Evolutionary conservation across 64 coral and sea anemone species (phyloP).

Genomic region (Anthopleura sola): DNA sequence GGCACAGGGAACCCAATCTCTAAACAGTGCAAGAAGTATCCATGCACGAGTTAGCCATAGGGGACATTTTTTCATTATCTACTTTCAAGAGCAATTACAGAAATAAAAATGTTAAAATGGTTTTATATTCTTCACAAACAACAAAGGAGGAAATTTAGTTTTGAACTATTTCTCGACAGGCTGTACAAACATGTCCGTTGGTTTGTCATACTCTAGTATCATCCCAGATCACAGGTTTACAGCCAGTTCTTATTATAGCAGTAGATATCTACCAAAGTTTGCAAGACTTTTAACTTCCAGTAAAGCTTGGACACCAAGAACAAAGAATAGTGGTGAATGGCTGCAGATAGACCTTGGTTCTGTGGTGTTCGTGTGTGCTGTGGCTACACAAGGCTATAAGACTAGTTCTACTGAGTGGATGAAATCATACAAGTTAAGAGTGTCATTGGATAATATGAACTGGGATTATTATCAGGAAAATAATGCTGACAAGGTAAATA

Average conservation of each 20-base stretch:
- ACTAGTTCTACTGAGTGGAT: neutral
- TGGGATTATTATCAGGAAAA: constrained; percentile 22
- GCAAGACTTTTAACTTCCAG: neutral
- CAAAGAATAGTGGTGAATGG: neutral
- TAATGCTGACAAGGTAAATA: constrained; percentile 19
- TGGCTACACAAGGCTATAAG: neutral
- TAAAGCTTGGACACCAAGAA: neutral
- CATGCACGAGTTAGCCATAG: too few relatives aligned
- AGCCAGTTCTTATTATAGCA: neutral
- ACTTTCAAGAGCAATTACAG: too few relatives aligned
- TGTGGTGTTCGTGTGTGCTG: neutral
- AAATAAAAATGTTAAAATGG: too few relatives aligned
- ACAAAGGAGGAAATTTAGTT: too few relatives aligned
- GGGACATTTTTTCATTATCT: too few relatives aligned
- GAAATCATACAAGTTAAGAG: neutral
- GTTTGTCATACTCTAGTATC: neutral
- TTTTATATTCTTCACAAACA: too few relatives aligned
- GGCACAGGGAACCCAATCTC: too few relatives aligned
- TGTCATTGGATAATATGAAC: neutral
- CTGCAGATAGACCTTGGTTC: constrained; percentile 25
- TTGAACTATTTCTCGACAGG: neutral
- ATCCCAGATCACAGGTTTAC: neutral
- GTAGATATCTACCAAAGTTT: neutral
- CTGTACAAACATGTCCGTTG: neutral
- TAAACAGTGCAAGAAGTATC: too few relatives aligned